Conservation (phyloP, 2,797 vertebrate genomes). For the Gallinago solitaria region DNA sequence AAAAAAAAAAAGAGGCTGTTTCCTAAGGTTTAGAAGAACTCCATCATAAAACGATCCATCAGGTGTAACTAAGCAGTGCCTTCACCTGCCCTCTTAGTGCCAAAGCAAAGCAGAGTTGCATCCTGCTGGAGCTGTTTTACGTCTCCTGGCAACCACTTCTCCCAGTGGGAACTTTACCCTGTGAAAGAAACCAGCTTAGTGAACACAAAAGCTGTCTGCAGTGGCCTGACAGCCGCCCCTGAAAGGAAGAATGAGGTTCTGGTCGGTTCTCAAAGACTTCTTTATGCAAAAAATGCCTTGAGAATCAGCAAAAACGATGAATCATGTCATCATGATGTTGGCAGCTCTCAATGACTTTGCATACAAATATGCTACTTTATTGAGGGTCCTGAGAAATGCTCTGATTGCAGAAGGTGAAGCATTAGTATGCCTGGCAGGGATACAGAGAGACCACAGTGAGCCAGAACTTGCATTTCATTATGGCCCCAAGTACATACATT, state of each 20-base stretch:
- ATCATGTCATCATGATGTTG: slow-evolving; percentile 67
- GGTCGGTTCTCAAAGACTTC: slow-evolving; percentile 63
- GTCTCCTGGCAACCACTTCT: slow-evolving; percentile 78
- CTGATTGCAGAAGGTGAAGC: slow-evolving; percentile 41
- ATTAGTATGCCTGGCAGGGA: slow-evolving; percentile 67
- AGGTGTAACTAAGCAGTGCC: background rate
- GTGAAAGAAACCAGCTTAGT: slow-evolving; percentile 67
- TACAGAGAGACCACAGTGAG: slow-evolving; percentile 36
- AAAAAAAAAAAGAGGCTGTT: background rate
- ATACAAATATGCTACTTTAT: slow-evolving; percentile 65
- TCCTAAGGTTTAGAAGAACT: background rate
- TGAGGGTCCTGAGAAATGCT: slow-evolving; percentile 63
- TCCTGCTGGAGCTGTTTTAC: background rate
- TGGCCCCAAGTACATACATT: background rate
- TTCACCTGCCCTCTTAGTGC: background rate
- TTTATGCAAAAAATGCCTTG: slow-evolving; percentile 68
- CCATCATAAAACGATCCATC: background rate
- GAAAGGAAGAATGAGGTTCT: slow-evolving; percentile 63
- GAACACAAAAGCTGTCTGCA: slow-evolving; percentile 66
- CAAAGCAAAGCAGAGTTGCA: background rate
- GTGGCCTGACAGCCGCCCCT: slow-evolving; percentile 40
- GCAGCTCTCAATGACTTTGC: slow-evolving; percentile 63
- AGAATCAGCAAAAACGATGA: slow-evolving; percentile 68
- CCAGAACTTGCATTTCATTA: background rate
- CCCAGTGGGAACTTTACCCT: slow-evolving; percentile 55